Evolutionary conservation across 2,113 vertebrate genomes (phyloP), one percentile per base, ranked within the genome.

Genomic region (Eudorcas thomsonii): DNA sequence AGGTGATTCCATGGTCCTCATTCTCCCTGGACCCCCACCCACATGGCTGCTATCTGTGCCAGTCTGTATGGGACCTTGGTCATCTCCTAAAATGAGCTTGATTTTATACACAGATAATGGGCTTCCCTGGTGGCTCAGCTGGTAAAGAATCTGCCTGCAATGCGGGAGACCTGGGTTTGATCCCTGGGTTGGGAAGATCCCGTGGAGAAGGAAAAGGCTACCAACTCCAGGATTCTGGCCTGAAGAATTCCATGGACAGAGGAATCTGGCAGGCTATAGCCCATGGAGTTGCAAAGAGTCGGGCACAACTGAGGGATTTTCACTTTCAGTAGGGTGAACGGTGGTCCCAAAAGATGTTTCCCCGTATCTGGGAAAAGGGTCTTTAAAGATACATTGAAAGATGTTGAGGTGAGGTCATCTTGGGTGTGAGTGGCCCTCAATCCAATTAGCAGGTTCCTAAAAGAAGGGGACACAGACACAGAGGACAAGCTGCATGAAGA

Each of bases 321-420:
- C 19, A 71, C n/a, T 39, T 71, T 39, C n/a, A 80, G 45, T 48
- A 26, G 43, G 43, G 30, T 80, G 43, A 80, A 80, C 4, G 0
- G 7, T 48, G 26, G 43, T 14, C 43, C 77, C 77, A 48, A 80
- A 80, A 30, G 77, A 80, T 80, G 77, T 80, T 71, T 71, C 15
- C 4, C 74, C 0, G 0, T 48, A 78, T 78, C 43, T 48, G 43
- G n/a, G n/a, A 12, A 71, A 71, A 71, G 10, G 67, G 30, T n/a
- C 62, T 64, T 64, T 64, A 64, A 3, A 64, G n/a, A 39, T 39
- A 21, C 67, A 71, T 23, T 71, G 10, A 71, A 39, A 71, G n/a
- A 71, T 71, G 67, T 39, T 71, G 67, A 71, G 67, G n/a, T 39
- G 67, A 71, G 67, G n/a, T 71, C n/a, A 12, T 39, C 67, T 71